Conservation (phyloP, 1,140 invertebrate species). For the Drosophila repletoides region DNA sequence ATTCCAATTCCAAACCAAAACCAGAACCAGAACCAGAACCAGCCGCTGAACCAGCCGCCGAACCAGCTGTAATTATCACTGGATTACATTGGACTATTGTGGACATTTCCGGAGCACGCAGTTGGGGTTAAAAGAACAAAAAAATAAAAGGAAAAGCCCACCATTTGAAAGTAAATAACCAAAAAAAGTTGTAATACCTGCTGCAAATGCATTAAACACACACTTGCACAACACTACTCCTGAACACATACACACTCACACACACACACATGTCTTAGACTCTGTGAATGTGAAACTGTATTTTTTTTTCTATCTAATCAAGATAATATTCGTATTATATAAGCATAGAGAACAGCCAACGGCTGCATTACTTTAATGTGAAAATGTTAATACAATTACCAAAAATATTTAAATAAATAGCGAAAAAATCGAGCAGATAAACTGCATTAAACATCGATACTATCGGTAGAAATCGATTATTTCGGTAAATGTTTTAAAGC, state of each 20-base stretch:
- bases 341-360: conserved; percentile 28
- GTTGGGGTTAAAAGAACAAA: conserved; percentile 47
- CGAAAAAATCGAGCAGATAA: neutral
- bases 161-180: conserved; percentile 30
- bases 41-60: neutral
- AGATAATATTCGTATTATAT: conserved; percentile 39
- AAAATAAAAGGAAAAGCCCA: conserved; percentile 14
- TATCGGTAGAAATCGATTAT: too few species aligned
- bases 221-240: conserved; percentile 8
- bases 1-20: neutral
- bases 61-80: conserved; percentile 45
- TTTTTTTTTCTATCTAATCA: conserved; percentile 31
- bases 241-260: conserved; percentile 21
- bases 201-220: too few species aligned
- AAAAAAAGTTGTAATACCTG: too few species aligned
- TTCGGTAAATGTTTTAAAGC: too few species aligned
- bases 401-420: conserved; percentile 37
- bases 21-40: neutral
- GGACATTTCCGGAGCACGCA: conserved; percentile 60
- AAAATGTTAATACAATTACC: conserved; percentile 60
- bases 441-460: too few species aligned
- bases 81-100: conserved; percentile 59
- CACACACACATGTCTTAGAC: conserved; percentile 13
- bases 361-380: conserved; percentile 46
- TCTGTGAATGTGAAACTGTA: conserved; percentile 2